These are phyloP conservation scores for Acrocephalus kingi DNA, from an alignment of 2,113 vertebrate genomes.

Conservation along the genomic window DNA sequence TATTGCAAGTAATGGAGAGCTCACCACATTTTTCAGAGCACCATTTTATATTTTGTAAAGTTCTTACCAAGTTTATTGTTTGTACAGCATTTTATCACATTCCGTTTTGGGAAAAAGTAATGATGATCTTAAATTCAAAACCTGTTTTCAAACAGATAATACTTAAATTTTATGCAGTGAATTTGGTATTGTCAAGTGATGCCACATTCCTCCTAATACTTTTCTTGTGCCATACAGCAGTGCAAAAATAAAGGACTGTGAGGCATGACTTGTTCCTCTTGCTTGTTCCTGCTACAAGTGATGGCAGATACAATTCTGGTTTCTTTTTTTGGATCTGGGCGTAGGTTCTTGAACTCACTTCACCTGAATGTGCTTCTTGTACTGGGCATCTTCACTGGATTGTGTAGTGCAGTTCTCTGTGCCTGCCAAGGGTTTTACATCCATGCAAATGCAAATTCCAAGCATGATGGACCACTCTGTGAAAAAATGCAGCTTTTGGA, in stretches of 20 bases:
- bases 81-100: background rate
- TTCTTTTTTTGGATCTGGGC: background rate
- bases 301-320: background rate
- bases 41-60: background rate
- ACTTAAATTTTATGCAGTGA: background rate
- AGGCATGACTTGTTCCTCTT: background rate
- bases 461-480: background rate
- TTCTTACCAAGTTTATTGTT: background rate
- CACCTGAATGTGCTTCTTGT: background rate
- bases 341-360: background rate
- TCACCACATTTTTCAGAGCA: background rate
- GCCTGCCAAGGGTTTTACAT: background rate
- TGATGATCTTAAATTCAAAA: background rate
- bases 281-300: background rate
- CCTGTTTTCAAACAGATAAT: background rate
- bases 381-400: rapidly evolving
- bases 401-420: background rate
- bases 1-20: background rate
- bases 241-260: background rate
- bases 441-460: background rate
- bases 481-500: background rate
- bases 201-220: background rate
- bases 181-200: background rate
- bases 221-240: background rate
- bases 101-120: background rate